Evolutionary conservation across 1,140 invertebrate genomes (phyloP).

Genomic region (Rhysida immarginata): DNA sequence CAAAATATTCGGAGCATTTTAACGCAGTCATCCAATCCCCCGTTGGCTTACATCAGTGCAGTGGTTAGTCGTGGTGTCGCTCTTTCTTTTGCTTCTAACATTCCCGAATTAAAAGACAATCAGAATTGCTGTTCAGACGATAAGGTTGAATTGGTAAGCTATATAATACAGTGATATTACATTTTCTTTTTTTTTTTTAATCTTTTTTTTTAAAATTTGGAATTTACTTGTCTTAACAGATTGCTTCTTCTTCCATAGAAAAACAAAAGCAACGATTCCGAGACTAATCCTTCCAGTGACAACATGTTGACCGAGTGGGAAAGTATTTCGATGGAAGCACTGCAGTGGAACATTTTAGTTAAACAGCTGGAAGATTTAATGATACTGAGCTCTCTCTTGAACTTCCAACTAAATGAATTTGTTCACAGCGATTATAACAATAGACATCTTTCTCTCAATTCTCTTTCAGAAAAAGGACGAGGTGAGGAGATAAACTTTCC

Average conservation of each 20-base stretch:
- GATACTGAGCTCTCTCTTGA: slow-evolving; percentile 43
- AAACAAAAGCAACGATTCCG: no score
- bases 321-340: slow-evolving; percentile 62
- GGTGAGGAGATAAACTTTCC: slow-evolving; percentile 33
- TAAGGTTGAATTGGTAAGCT: not conserved
- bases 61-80: slow-evolving; percentile 22
- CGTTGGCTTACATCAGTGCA: slow-evolving; percentile 22
- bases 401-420: slow-evolving; percentile 45
- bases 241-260: no score
- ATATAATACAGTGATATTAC: not conserved
- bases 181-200: no score
- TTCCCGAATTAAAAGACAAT: no score
- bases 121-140: no score
- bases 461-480: slow-evolving; percentile 50
- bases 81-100: slow-evolving; percentile 17
- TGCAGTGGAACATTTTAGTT: slow-evolving; percentile 67
- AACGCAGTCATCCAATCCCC: slow-evolving; percentile 21
- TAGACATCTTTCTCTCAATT: slow-evolving; percentile 3
- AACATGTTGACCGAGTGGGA: no score
- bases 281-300: no score
- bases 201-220: not conserved
- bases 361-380: slow-evolving; percentile 79
- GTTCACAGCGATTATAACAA: slow-evolving; percentile 29
- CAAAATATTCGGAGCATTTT: slow-evolving; percentile 23
- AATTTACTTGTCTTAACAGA: no score